Base-by-base conservation (phyloP, 2,113 vertebrate genomes). In the Typhlomys cinereus region DNA sequence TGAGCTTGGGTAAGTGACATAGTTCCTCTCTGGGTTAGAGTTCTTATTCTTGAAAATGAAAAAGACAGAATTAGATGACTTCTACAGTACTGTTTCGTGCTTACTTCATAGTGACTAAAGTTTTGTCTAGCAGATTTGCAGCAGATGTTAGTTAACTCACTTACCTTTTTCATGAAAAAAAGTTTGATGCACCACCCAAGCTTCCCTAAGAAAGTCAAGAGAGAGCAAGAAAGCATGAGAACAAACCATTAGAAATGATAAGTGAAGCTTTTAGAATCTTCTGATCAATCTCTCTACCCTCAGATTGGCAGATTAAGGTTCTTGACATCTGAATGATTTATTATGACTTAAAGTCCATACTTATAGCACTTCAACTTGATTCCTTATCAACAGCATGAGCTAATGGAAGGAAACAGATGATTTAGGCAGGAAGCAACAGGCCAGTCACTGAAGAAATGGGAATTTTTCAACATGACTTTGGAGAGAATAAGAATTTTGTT, bases 291-390 rank as follows among this genome's bases (percentile, higher is more conserved):
- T 88, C 78, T 93, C 27, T 94, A 69, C 41, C 50, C 62, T 94
- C 57, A 95, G 82, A 96, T 80, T 89, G 93, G 54, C 67, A 91
- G 62, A 84, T 95, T 91, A 93, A 50, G 85, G 78, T 39, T 91
- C 73, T 89, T 95, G 94, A 93, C 59, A 92, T 76, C 70, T 92
- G 79, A 76, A 93, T 88, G 61, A 85, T 95, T 93, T 95, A 85
- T 93, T 95, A 93, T 89, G 85, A 96, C 52, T 91, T 89, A 69
- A 90, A 88, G 74, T 94, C 75, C 67, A 86, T 86, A 90, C 44
- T 90, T 94, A 62, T 0, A 85, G 57, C n/a, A 88, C 64, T 96
- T 94, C 52, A 94, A 59, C n/a, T 93, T 90, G 64, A 94, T 90
- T 88, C 93, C 73, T 75, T 96, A 67, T 90, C 89, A 91, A 84